Conservation (phyloP, 2,888 invertebrate genomes). For the Aleiodes alternator region DNA sequence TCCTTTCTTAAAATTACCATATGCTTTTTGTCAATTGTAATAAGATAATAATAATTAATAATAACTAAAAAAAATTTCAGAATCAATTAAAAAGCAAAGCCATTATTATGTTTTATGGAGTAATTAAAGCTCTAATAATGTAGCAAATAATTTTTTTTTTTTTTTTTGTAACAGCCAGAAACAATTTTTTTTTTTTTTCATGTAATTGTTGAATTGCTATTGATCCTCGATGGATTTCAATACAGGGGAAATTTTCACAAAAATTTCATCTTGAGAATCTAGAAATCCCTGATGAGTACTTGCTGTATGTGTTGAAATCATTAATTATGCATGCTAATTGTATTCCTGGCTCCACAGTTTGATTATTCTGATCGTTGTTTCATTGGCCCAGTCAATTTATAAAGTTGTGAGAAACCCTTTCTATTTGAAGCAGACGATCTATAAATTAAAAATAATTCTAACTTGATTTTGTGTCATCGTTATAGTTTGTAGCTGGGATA, state of each 20-base stretch:
- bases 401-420: slow-evolving; percentile 88
- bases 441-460: slow-evolving; percentile 7
- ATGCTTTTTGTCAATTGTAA: slow-evolving; percentile 20
- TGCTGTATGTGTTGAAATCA: neutral
- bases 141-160: neutral
- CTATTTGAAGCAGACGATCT: slow-evolving; percentile 87
- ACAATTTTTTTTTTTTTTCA: neutral
- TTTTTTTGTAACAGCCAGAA: slow-evolving; percentile 12
- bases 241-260: no score
- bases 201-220: slow-evolving; percentile 3
- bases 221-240: slow-evolving; percentile 32
- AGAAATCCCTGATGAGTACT: slow-evolving; percentile 14
- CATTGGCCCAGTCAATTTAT: slow-evolving; percentile 81
- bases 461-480: neutral
- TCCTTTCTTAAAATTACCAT: neutral
- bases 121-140: slow-evolving; percentile 15
- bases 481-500: neutral
- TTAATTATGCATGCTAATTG: slow-evolving; percentile 5
- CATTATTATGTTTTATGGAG: neutral
- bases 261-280: no score
- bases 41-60: slow-evolving; percentile 12
- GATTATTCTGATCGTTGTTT: slow-evolving; percentile 59
- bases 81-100: slow-evolving; percentile 13
- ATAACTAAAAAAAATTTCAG: slow-evolving; percentile 10
- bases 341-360: slow-evolving; percentile 1